A percentile compares a stretch with the other conserved stretches of the same genome.
Conservation (phyloP, 2,888 invertebrate genomes). For the Malthinus flaveolus region DNA sequence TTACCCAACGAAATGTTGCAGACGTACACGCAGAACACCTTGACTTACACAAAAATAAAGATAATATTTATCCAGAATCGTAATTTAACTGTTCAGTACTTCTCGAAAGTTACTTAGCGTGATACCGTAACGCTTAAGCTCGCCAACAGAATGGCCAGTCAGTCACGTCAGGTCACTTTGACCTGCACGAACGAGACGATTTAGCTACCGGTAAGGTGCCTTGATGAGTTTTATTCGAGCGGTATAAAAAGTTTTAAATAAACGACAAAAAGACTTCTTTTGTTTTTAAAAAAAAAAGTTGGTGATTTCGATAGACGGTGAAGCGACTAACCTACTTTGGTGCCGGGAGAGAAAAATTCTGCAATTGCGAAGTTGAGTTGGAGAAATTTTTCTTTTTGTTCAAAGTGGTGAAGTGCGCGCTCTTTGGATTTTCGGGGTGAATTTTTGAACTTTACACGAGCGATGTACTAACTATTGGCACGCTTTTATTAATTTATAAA, state of each 20-base stretch:
- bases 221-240: background rate
- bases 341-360: background rate
- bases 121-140: slow-evolving; percentile 19
- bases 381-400: background rate
- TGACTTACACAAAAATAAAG: too few relatives aligned
- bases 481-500: too few relatives aligned
- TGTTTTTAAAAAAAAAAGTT: background rate
- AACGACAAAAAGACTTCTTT: too few relatives aligned
- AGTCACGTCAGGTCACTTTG: slow-evolving; percentile 19
- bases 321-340: slow-evolving; percentile 20
- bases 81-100: slow-evolving; percentile 18
- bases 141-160: slow-evolving; percentile 20
- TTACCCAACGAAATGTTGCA: too few relatives aligned
- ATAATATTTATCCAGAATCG: background rate
- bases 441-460: too few relatives aligned
- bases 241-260: background rate
- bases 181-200: slow-evolving; percentile 21
- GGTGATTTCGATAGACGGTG: slow-evolving; percentile 17
- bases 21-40: too few relatives aligned
- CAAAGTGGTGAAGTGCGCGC: too few relatives aligned
- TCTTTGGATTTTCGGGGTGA: too few relatives aligned
- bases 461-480: too few relatives aligned
- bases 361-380: slow-evolving; percentile 3
- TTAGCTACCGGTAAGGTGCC: slow-evolving; percentile 19
- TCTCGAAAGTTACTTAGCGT: slow-evolving; percentile 20